Evolutionary conservation across 2,888 invertebrate genomes (phyloP).

Genomic region (Ptilodon capucinus): DNA sequence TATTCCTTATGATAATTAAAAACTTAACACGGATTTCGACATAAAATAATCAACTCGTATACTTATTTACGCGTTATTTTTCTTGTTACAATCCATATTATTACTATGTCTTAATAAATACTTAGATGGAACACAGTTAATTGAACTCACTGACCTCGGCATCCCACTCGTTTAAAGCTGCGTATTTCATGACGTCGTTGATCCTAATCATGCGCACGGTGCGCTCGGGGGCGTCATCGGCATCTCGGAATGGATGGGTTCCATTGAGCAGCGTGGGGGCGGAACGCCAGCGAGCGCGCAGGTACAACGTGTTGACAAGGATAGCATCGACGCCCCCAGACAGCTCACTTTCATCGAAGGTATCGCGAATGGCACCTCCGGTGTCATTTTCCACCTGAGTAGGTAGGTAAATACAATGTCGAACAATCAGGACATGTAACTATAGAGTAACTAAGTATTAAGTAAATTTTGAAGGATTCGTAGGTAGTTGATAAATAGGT

Average conservation of each 20-base stretch:
- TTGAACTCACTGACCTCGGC: slow-evolving; percentile 55
- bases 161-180: slow-evolving; percentile 58
- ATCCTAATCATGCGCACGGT: slow-evolving; percentile 66
- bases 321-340: slow-evolving; percentile 51
- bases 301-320: slow-evolving; percentile 57
- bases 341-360: slow-evolving; percentile 69
- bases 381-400: slow-evolving; percentile 62
- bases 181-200: slow-evolving; percentile 70
- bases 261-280: slow-evolving; percentile 74
- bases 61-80: neutral
- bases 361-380: slow-evolving; percentile 63
- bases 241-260: slow-evolving; percentile 53
- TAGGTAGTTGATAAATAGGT: too few species aligned
- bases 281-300: slow-evolving; percentile 69
- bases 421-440: too few species aligned
- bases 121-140: neutral
- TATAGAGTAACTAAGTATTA: too few species aligned
- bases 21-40: neutral
- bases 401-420: slow-evolving; percentile 1
- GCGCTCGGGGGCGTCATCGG: slow-evolving; percentile 37
- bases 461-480: too few species aligned
- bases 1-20: slow-evolving; percentile 55
- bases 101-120: neutral
- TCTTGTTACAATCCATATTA: neutral
- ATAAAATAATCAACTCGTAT: too few species aligned